Conservation (phyloP, 2,888 invertebrate species). For the Aproaerema taeniolella region DNA sequence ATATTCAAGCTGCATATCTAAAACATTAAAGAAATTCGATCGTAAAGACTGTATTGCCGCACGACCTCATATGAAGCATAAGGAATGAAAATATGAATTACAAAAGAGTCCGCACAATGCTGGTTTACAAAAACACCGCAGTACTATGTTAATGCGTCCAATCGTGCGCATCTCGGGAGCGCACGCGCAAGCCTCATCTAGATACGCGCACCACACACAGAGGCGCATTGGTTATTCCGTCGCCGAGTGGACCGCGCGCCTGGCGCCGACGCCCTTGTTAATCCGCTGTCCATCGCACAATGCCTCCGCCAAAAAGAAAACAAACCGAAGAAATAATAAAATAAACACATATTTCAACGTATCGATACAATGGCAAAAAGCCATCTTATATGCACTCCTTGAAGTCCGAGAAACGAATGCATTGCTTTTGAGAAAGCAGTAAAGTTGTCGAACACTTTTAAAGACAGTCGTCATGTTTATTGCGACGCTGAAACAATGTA, state of each 20-base stretch:
- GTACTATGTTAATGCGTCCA: conserved; percentile 46
- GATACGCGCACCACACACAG: conserved; percentile 48
- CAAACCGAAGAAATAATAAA: conserved; percentile 34
- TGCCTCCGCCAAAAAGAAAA: conserved; percentile 49
- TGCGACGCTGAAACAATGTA: background rate
- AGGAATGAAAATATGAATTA: conserved; percentile 35
- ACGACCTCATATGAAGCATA: conserved; percentile 13
- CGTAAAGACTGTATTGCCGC: background rate
- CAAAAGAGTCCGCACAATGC: conserved; percentile 35
- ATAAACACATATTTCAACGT: conserved; percentile 42
- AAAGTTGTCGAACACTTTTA: background rate
- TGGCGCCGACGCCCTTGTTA: conserved; percentile 68
- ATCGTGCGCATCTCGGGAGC: conserved; percentile 45
- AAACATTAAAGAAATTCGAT: no score
- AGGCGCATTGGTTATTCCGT: conserved; percentile 58
- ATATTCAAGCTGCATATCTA: background rate
- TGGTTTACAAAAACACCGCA: conserved; percentile 33
- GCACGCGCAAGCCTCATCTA: conserved; percentile 39
- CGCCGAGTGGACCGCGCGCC: conserved; percentile 37
- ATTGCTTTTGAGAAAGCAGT: background rate
- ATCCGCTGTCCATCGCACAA: conserved; percentile 64
- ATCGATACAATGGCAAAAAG: conserved; percentile 37
- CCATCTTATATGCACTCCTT: conserved; percentile 5
- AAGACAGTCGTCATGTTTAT: conserved; percentile 5
- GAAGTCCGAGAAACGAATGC: conserved; percentile 4